phyloP scores from a whole-genome alignment of 2,113 vertebrate genomes.

The Clinocottus analis region DNA sequence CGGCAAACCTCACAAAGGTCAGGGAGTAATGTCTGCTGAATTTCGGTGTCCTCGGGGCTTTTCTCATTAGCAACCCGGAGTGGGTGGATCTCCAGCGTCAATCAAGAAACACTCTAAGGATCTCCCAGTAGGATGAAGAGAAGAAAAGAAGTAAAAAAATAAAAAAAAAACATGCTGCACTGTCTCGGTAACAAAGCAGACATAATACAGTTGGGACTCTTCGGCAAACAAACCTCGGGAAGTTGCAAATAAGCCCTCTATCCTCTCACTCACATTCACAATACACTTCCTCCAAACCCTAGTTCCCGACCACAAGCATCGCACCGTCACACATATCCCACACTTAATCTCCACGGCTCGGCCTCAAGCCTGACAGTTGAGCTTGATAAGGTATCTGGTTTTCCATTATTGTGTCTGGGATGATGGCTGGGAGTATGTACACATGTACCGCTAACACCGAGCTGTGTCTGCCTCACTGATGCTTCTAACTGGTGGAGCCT shows the following conservation, averaged over 20 bases:
- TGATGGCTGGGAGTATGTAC: conserved; percentile 74
- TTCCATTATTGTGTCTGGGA: conserved; percentile 76
- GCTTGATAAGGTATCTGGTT: conserved; percentile 78
- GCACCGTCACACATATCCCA: conserved; percentile 67
- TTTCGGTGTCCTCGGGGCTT: conserved; percentile 70
- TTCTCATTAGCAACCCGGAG: conserved; percentile 72
- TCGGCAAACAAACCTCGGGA: conserved; percentile 50
- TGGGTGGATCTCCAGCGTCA: conserved; percentile 72
- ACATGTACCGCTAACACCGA: conserved; percentile 69
- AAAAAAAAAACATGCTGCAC: conserved; percentile 38
- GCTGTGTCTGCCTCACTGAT: conserved; percentile 64
- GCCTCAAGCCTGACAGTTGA: conserved; percentile 73
- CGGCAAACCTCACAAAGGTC: conserved; percentile 71
- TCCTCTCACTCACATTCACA: conserved; percentile 26
- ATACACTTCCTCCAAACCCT: conserved; percentile 21
- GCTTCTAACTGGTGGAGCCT: conserved; percentile 62
- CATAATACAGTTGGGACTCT: conserved; percentile 51
- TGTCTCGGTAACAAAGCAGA: conserved; percentile 59
- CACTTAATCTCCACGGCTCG: conserved; percentile 64
- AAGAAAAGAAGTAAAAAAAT: conserved; percentile 23
- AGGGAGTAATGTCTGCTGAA: conserved; percentile 75
- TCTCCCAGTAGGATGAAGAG: conserved; percentile 56
- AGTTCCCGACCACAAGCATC: conserved; percentile 52
- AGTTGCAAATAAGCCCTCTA: conserved; percentile 48
- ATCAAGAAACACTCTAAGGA: conserved; percentile 66